These are phyloP conservation scores for Synanthedon vespiformis DNA, from an alignment of 2,888 invertebrate species.

Conservation along the genomic window DNA sequence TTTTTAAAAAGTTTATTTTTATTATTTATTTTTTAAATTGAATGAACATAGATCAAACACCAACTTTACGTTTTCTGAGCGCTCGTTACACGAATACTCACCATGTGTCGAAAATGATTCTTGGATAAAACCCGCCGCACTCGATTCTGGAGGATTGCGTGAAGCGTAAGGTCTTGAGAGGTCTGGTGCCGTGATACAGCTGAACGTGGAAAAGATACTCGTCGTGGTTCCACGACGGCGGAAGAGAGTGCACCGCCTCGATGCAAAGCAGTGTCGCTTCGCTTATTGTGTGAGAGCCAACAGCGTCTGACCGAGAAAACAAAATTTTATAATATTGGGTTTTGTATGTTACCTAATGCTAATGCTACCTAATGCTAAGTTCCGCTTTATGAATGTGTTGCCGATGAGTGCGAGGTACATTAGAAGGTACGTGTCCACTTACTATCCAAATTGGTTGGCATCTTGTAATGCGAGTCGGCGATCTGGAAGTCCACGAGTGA, in stretches of 20 bases:
- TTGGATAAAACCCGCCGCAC: conserved; percentile 79
- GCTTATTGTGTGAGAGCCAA: conserved; percentile 76
- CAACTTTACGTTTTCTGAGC: too few species aligned
- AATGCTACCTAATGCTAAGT: too few species aligned
- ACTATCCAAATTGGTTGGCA: conserved; percentile 54
- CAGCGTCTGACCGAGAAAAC: conserved; percentile 63
- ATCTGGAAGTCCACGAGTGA: conserved; percentile 87
- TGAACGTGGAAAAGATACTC: conserved; percentile 88
- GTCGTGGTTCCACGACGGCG: conserved; percentile 83
- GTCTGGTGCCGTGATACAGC: conserved; percentile 89
- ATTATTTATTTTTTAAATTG: too few species aligned
- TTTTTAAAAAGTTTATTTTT: too few species aligned
- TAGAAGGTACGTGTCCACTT: conserved; percentile 14
- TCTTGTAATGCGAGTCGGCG: conserved; percentile 68
- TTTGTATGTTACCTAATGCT: too few species aligned
- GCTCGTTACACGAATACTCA: conserved; percentile 32
- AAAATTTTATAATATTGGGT: background rate
- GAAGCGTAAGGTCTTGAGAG: conserved; percentile 77
- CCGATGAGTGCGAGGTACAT: too few species aligned
- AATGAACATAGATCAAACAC: too few species aligned
- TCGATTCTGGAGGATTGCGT: conserved; percentile 78
- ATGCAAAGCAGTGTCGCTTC: conserved; percentile 85
- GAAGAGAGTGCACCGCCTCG: conserved; percentile 84
- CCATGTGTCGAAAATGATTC: conserved; percentile 90
- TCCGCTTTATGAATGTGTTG: too few species aligned